Evolutionary conservation across 1,140 invertebrate species (phyloP).

Genomic region (Archegozetes longisetosus): DNA sequence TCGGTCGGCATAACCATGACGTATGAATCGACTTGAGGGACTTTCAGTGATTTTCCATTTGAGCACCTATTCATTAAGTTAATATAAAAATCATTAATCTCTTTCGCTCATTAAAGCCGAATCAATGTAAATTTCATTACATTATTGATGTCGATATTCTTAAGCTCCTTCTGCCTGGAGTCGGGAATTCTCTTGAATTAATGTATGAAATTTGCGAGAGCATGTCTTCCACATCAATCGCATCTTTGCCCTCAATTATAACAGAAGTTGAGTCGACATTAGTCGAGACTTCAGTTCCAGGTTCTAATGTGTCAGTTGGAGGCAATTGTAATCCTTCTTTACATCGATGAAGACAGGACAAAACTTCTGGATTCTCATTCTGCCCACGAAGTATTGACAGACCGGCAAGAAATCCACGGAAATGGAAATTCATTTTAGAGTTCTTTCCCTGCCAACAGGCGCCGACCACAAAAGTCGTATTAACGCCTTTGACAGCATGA

Average conservation of each 20-base stretch:
- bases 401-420: slow-evolving; percentile 71
- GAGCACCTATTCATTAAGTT: slow-evolving; percentile 39
- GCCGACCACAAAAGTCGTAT: slow-evolving; percentile 82
- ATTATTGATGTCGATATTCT: slow-evolving; percentile 37
- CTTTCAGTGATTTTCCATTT: slow-evolving; percentile 47
- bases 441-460: slow-evolving; percentile 95
- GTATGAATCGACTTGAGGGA: slow-evolving; percentile 59
- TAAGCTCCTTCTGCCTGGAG: slow-evolving; percentile 73
- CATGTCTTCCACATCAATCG: slow-evolving; percentile 69
- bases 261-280: slow-evolving; percentile 66
- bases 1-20: slow-evolving; percentile 70
- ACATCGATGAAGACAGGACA: slow-evolving; percentile 67
- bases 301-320: slow-evolving; percentile 53
- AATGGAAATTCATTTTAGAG: slow-evolving; percentile 67
- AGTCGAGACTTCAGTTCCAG: slow-evolving; percentile 31
- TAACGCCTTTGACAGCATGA: slow-evolving; percentile 79
- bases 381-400: slow-evolving; percentile 56
- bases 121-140: slow-evolving; percentile 33
- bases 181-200: slow-evolving; percentile 75
- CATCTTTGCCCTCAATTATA: slow-evolving; percentile 72
- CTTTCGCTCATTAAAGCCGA: background rate
- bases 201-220: slow-evolving; percentile 74
- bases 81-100: slow-evolving; percentile 8
- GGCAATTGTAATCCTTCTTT: slow-evolving; percentile 66
- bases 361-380: slow-evolving; percentile 58